Percentiles rank a stretch among this genome's conserved stretches.
Evolutionary conservation across 2,797 vertebrate genomes (phyloP).

Genomic region (Amblyraja radiata): DNA sequence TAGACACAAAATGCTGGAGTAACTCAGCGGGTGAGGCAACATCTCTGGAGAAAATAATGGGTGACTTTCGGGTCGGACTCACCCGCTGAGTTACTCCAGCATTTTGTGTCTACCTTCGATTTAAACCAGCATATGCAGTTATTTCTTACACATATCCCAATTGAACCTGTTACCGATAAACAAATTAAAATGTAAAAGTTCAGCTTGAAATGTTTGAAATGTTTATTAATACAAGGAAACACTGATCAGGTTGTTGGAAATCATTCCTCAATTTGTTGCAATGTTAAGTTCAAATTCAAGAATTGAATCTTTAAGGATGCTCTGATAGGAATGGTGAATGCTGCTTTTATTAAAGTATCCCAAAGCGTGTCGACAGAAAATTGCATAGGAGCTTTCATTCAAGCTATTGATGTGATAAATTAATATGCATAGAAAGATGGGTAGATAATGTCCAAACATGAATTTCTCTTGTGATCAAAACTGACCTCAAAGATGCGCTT

Average conservation of each 20-base stretch:
- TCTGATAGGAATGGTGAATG: not conserved
- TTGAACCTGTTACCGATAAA: not conserved
- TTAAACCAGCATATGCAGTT: too few relatives aligned
- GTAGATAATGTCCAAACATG: conserved; percentile 6
- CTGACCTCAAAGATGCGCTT: not conserved
- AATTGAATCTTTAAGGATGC: not conserved
- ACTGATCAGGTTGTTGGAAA: not conserved
- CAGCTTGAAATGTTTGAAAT: not conserved
- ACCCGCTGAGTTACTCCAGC: too few relatives aligned
- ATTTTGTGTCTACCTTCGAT: too few relatives aligned
- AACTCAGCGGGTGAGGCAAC: too few relatives aligned
- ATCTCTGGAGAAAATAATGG: too few relatives aligned
- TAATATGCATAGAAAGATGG: not conserved
- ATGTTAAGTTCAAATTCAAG: not conserved
- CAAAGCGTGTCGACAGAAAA: not conserved
- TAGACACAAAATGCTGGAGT: too few relatives aligned
- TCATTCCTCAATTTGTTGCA: not conserved
- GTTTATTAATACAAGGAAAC: not conserved
- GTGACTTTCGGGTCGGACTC: too few relatives aligned
- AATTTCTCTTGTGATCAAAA: conserved; percentile 7
- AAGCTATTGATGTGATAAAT: not conserved
- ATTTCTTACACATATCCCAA: not conserved
- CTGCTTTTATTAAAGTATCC: conserved; percentile 2
- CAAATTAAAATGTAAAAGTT: not conserved
- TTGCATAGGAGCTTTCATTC: not conserved